Percentiles rank a stretch among this genome's conserved stretches.
Conservation (phyloP, 2,888 invertebrate species). For the Tolmerus cingulatus region DNA sequence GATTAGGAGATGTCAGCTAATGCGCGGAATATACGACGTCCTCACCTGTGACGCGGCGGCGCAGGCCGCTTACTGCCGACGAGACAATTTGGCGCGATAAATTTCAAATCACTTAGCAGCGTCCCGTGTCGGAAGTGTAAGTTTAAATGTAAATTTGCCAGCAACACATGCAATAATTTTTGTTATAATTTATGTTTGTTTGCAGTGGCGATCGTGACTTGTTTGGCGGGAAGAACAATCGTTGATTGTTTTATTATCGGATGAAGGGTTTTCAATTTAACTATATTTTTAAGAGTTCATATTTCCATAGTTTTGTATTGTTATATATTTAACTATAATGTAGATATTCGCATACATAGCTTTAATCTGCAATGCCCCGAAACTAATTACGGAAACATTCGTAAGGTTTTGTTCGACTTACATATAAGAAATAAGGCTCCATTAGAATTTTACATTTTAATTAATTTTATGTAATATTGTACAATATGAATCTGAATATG, state of each 20-base stretch:
- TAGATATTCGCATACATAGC: no score
- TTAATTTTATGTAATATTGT: no score
- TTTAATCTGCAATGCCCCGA: no score
- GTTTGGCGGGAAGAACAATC: background rate
- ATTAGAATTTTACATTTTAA: no score
- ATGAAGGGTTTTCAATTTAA: background rate
- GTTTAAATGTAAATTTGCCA: background rate
- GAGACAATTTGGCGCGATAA: background rate
- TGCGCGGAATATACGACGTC: constrained; percentile 2
- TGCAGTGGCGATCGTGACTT: background rate
- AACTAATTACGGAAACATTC: no score
- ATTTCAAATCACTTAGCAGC: background rate
- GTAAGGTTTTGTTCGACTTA: no score
- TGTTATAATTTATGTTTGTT: background rate
- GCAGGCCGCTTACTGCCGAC: background rate
- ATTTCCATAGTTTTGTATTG: no score
- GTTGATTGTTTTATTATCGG: background rate
- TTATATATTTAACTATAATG: no score
- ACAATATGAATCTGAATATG: no score
- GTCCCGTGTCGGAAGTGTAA: background rate
- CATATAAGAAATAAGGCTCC: no score
- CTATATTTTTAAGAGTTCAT: background rate
- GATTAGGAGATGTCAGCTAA: constrained; percentile 15
- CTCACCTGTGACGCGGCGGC: background rate
- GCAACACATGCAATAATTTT: background rate